These are phyloP conservation scores for Eudyptes chrysolophus DNA, from an alignment of 2,113 vertebrate species.

Conservation along the genomic window DNA sequence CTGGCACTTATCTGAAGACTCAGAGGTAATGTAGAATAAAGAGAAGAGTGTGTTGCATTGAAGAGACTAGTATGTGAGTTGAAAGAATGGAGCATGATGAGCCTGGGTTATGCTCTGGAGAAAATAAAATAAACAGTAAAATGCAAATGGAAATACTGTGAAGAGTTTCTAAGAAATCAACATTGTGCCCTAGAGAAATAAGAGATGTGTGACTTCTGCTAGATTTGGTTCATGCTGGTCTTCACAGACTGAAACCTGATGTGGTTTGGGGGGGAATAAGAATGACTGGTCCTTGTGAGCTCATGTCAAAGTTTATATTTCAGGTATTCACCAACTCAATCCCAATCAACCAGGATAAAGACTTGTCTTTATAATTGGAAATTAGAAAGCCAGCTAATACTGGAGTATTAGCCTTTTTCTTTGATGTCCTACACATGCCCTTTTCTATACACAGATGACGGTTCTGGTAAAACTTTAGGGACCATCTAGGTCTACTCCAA, in stretches of 20 bases:
- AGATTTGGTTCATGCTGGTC: neutral
- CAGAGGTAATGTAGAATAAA: neutral
- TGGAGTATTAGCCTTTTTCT: neutral
- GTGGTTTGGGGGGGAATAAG: neutral
- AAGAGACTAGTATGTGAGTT: neutral
- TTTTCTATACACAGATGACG: neutral
- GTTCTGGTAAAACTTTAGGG: neutral
- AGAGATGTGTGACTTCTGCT: neutral
- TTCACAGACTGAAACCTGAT: neutral
- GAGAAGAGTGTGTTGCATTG: neutral
- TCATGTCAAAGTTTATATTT: neutral
- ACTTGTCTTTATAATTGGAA: neutral
- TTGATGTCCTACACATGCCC: neutral
- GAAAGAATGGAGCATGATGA: neutral
- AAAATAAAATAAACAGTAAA: slow-evolving; percentile 2
- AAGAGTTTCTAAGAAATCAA: slow-evolving; percentile 10
- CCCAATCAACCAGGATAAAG: neutral
- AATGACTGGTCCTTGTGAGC: neutral
- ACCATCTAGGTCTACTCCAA: neutral
- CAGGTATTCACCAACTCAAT: neutral
- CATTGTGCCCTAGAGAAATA: neutral
- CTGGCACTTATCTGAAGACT: neutral
- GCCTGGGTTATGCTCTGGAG: neutral
- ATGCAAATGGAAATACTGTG: neutral
- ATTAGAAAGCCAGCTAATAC: neutral